Conservation (phyloP, 2,888 invertebrate species). For the Diadegma fenestrale region DNA sequence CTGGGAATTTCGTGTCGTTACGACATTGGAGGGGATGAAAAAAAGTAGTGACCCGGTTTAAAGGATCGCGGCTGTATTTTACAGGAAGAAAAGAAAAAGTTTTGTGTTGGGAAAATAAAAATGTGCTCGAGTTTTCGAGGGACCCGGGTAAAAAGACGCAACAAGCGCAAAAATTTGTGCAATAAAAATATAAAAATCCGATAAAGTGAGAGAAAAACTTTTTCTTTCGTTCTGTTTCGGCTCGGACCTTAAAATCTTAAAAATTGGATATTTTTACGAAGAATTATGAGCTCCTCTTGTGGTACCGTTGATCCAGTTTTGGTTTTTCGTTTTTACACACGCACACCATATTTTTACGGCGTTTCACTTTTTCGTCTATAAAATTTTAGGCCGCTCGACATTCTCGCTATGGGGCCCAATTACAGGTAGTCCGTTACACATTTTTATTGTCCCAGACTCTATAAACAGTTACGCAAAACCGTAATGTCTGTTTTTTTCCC, state of each 20-base stretch:
- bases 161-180: slow-evolving; percentile 53
- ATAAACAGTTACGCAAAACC: slow-evolving; percentile 38
- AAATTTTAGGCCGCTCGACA: slow-evolving; percentile 3
- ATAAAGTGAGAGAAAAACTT: slow-evolving; percentile 67
- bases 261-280: slow-evolving; percentile 62
- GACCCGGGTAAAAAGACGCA: slow-evolving; percentile 55
- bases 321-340: slow-evolving; percentile 70
- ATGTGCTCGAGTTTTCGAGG: background rate
- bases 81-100: slow-evolving; percentile 39
- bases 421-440: slow-evolving; percentile 28
- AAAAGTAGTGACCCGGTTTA: slow-evolving; percentile 76
- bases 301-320: slow-evolving; percentile 77
- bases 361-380: slow-evolving; percentile 44
- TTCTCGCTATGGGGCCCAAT: background rate
- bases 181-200: slow-evolving; percentile 67
- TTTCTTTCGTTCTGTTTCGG: slow-evolving; percentile 11
- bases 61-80: slow-evolving; percentile 74
- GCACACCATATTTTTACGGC: slow-evolving; percentile 68
- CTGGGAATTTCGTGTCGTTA: slow-evolving; percentile 37
- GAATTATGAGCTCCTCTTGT: slow-evolving; percentile 69
- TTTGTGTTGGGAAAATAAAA: slow-evolving; percentile 25
- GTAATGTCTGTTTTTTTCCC: slow-evolving; percentile 43
- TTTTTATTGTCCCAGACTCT: background rate
- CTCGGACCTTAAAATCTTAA: slow-evolving; percentile 32
- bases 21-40: slow-evolving; percentile 25